phyloP scores from a whole-genome alignment of 2,797 vertebrate genomes.

The Chaetodon trifasciatus region DNA sequence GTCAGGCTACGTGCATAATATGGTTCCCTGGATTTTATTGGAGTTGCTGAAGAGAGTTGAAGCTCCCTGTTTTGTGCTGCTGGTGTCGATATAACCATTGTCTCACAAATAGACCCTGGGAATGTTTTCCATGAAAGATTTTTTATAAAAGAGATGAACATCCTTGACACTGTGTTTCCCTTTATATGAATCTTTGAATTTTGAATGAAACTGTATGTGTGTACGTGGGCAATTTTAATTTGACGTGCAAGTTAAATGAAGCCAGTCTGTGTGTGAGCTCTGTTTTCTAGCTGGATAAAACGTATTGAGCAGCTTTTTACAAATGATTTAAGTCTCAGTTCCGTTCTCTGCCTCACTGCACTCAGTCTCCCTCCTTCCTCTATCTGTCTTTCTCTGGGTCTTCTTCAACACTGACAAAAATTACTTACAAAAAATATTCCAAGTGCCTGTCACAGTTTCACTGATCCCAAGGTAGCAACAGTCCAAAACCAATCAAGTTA shows the following conservation, averaged over 20 bases:
- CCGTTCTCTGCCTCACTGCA: background rate
- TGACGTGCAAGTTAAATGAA: constrained; percentile 30
- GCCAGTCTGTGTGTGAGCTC: constrained; percentile 15
- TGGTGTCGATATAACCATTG: constrained; percentile 48
- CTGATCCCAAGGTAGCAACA: too few species aligned
- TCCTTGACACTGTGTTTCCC: constrained; percentile 40
- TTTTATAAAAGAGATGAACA: constrained; percentile 31
- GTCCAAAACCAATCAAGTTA: too few species aligned
- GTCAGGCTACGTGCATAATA: constrained; percentile 40
- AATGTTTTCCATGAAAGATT: constrained; percentile 58
- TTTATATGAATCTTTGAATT: constrained; percentile 32
- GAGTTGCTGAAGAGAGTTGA: constrained; percentile 44
- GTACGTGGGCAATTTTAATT: constrained; percentile 14
- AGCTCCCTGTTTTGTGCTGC: constrained; percentile 40
- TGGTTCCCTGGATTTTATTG: constrained; percentile 55
- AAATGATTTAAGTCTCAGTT: constrained; percentile 31
- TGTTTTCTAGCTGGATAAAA: constrained; percentile 27
- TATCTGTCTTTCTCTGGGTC: background rate
- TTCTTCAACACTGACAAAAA: background rate
- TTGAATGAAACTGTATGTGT: background rate
- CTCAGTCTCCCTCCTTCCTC: background rate
- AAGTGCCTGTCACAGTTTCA: too few species aligned
- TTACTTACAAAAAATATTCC: too few species aligned
- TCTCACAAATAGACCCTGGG: constrained; percentile 39
- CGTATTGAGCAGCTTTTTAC: constrained; percentile 22